Percentiles rank a stretch among this genome's conserved stretches.
These are phyloP conservation scores for Muraenolepis orangiensis DNA, from an alignment of 2,797 vertebrate genomes.

Conservation along the genomic window DNA sequence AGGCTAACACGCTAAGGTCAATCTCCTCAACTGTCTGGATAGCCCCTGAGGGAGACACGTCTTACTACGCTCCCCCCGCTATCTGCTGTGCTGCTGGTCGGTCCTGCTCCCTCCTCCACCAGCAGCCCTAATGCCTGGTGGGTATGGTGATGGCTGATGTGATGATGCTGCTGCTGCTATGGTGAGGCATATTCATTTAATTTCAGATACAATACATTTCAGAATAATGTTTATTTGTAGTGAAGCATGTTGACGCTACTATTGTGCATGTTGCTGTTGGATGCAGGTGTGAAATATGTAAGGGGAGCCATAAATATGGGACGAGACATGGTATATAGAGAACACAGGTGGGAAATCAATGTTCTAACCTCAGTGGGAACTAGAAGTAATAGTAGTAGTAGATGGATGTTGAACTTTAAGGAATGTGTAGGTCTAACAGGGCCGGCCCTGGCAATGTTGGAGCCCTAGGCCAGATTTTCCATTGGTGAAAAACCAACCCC, in stretches of 20 bases:
- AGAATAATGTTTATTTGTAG: neutral
- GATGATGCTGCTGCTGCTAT: neutral
- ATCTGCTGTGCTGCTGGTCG: constrained; percentile 1
- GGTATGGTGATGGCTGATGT: too few species aligned
- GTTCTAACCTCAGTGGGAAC: neutral
- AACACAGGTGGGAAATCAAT: neutral
- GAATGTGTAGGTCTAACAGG: neutral
- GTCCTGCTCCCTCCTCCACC: constrained; percentile 5
- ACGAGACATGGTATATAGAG: neutral
- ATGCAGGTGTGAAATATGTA: neutral
- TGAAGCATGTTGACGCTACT: neutral
- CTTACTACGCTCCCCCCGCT: constrained; percentile 24
- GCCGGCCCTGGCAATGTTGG: too few species aligned
- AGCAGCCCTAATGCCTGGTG: constrained; percentile 2
- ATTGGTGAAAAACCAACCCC: too few species aligned
- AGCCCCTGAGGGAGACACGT: constrained; percentile 26
- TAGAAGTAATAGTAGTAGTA: neutral
- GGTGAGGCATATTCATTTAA: neutral
- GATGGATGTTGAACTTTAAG: neutral
- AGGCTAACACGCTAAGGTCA: constrained; percentile 43
- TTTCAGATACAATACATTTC: neutral
- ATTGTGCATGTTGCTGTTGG: neutral
- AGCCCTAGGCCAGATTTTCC: too few species aligned
- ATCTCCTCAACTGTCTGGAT: constrained; percentile 31
- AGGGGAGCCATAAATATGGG: too few species aligned